Conservation (phyloP, 1,140 invertebrate genomes). For the Drosophila bifasciata region DNA sequence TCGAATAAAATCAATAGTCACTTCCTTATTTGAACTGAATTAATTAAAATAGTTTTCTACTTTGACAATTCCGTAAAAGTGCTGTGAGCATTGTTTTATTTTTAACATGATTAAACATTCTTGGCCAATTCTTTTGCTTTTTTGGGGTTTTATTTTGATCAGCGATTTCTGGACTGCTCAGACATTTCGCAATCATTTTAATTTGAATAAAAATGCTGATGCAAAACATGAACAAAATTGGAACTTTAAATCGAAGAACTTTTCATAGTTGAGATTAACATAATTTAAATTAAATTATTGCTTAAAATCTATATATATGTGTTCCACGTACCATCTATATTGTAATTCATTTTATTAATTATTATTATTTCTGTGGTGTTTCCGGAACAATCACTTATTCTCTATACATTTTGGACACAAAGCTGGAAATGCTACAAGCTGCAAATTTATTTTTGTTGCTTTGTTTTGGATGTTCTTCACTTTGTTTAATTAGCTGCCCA, state of each 20-base stretch:
- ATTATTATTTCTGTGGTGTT: neutral
- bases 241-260: slow-evolving; percentile 26
- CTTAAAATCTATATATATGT: no score
- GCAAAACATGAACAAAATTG: slow-evolving; percentile 25
- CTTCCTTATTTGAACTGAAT: no score
- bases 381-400: slow-evolving; percentile 5
- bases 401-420: slow-evolving; percentile 10
- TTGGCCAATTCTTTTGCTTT: neutral
- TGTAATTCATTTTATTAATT: slow-evolving; percentile 36
- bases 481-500: slow-evolving; percentile 41
- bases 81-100: slow-evolving; percentile 16
- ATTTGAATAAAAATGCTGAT: slow-evolving; percentile 43
- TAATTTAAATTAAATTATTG: no score
- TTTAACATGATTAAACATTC: slow-evolving; percentile 14
- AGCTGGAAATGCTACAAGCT: neutral
- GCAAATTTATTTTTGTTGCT: slow-evolving; percentile 2
- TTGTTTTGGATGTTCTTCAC: slow-evolving; percentile 31
- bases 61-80: neutral
- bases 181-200: slow-evolving; percentile 61
- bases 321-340: slow-evolving; percentile 42
- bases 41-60: neutral
- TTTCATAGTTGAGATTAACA: neutral
- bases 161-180: slow-evolving; percentile 49
- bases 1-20: no score
- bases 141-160: slow-evolving; percentile 33